phyloP scores from a whole-genome alignment of 2,888 invertebrate species.

The Panzeria rudis region DNA sequence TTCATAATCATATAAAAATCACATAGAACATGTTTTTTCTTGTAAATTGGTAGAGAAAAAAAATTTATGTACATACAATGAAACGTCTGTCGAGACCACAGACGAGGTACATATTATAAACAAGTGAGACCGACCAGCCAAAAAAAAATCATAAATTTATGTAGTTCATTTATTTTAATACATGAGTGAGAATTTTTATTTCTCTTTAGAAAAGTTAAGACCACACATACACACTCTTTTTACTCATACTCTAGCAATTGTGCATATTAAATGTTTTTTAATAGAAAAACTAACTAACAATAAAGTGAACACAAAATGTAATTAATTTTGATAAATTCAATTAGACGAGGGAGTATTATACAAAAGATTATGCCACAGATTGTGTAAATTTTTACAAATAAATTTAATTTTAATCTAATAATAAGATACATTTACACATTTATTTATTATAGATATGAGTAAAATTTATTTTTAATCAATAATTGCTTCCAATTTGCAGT shows the following conservation, averaged over 20 bases:
- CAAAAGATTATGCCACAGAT: neutral
- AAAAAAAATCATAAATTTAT: constrained; percentile 46
- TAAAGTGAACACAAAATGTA: constrained; percentile 17
- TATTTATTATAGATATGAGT: neutral
- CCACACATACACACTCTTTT: constrained; percentile 10
- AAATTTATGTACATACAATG: neutral
- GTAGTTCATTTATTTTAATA: constrained; percentile 39
- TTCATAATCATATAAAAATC: constrained; percentile 7
- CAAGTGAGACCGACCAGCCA: constrained; percentile 13
- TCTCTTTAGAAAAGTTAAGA: constrained; percentile 1
- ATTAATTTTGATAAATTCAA: constrained; percentile 44
- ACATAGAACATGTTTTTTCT: constrained; percentile 25
- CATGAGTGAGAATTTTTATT: neutral
- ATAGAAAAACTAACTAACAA: constrained; percentile 13
- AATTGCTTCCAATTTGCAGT: neutral
- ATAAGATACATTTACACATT: neutral
- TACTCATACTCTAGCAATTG: neutral
- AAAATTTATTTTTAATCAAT: neutral
- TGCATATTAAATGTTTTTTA: neutral
- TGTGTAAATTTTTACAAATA: neutral
- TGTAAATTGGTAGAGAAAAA: neutral
- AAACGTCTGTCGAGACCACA: constrained; percentile 12
- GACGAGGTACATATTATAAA: neutral
- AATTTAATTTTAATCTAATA: neutral
- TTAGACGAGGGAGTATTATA: constrained; percentile 6